A percentile compares a stretch with the other conserved stretches of the same genome.
These are phyloP conservation scores for Melanostoma mellinum DNA, from an alignment of 2,888 invertebrate species.

Conservation along the genomic window DNA sequence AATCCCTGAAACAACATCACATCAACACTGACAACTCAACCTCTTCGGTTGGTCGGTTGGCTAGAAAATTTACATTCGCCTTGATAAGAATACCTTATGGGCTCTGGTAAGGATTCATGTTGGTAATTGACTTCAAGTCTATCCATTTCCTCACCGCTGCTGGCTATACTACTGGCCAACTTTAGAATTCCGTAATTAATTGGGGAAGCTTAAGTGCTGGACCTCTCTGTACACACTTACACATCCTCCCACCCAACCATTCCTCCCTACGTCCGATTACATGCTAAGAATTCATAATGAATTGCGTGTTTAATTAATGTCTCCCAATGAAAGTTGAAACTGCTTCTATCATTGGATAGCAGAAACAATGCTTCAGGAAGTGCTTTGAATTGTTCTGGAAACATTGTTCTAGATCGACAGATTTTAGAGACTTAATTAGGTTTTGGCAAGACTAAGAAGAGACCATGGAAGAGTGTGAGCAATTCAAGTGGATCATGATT, in stretches of 20 bases:
- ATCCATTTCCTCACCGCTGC: slow-evolving; percentile 45
- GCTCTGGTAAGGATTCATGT: slow-evolving; percentile 56
- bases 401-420: slow-evolving; percentile 18
- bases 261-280: slow-evolving; percentile 74
- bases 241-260: slow-evolving; percentile 24
- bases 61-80: slow-evolving; percentile 64
- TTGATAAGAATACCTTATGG: slow-evolving; percentile 18
- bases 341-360: background rate
- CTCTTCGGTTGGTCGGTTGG: slow-evolving; percentile 15
- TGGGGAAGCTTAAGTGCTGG: slow-evolving; percentile 73
- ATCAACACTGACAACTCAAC: slow-evolving; percentile 26
- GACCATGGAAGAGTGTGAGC: too few species aligned
- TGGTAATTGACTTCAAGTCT: slow-evolving; percentile 72
- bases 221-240: background rate
- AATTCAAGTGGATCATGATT: too few species aligned
- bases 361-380: background rate
- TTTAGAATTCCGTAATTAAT: slow-evolving; percentile 73
- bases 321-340: slow-evolving; percentile 74
- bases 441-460: background rate
- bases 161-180: slow-evolving; percentile 28
- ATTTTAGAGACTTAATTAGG: slow-evolving; percentile 12
- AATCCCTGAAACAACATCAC: slow-evolving; percentile 54
- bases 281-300: slow-evolving; percentile 84
- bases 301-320: slow-evolving; percentile 89
- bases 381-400: background rate